phyloP scores from a whole-genome alignment of 2,113 vertebrate genomes.

The Chauna torquata region DNA sequence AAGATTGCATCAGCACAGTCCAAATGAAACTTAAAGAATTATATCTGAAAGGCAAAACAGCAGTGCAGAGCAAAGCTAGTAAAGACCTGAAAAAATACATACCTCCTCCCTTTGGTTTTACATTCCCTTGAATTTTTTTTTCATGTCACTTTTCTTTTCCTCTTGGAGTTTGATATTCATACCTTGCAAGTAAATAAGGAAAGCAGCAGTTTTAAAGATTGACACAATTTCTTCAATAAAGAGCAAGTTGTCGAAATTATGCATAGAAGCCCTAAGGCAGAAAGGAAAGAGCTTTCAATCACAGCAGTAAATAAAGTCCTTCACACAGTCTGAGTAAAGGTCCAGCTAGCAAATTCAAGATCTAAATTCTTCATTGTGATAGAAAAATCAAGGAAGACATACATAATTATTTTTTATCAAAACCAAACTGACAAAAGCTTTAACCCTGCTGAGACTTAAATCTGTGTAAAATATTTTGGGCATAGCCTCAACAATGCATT shows the following conservation, averaged over 20 bases:
- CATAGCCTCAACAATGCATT: neutral
- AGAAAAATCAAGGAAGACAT: slow-evolving; percentile 36
- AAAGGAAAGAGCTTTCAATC: slow-evolving; percentile 53
- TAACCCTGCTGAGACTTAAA: neutral
- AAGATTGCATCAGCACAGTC: neutral
- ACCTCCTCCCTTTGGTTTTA: slow-evolving; percentile 30
- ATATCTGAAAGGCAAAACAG: neutral
- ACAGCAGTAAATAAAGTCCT: slow-evolving; percentile 63
- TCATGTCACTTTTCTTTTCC: slow-evolving; percentile 12
- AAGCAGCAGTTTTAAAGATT: slow-evolving; percentile 57
- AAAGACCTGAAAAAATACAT: slow-evolving; percentile 20
- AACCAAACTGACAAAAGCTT: slow-evolving; percentile 41
- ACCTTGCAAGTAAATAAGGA: slow-evolving; percentile 44
- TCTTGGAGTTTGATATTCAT: slow-evolving; percentile 55
- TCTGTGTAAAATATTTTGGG: slow-evolving; percentile 25
- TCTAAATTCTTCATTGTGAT: neutral
- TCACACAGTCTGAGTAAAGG: slow-evolving; percentile 35
- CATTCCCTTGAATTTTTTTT: slow-evolving; percentile 32
- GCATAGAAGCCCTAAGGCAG: slow-evolving; percentile 44
- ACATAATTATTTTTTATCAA: slow-evolving; percentile 62
- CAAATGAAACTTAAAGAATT: neutral
- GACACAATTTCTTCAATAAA: slow-evolving; percentile 68
- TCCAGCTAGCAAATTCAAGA: slow-evolving; percentile 35
- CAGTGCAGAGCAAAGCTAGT: neutral
- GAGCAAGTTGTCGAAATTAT: slow-evolving; percentile 64